These are phyloP conservation scores for Lithobates sylvaticus DNA, from an alignment of 2,797 vertebrate species.

Conservation along the genomic window DNA sequence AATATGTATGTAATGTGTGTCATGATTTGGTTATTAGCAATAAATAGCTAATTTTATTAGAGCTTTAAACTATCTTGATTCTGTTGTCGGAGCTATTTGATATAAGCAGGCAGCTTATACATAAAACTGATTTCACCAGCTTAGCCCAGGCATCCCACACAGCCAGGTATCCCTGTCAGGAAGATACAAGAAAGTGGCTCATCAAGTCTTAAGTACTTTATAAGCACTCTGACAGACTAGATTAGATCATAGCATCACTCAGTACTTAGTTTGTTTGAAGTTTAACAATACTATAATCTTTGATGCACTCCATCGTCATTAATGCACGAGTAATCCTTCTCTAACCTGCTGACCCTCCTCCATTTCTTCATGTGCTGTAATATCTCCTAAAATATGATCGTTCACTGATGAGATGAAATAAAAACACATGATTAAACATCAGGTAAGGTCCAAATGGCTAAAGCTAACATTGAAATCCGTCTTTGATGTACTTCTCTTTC, in stretches of 20 bases:
- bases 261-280: slow-evolving; percentile 15
- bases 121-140: background rate
- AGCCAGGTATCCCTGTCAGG: background rate
- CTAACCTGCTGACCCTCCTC: slow-evolving; percentile 12
- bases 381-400: slow-evolving; percentile 29
- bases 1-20: too few relatives aligned
- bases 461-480: background rate
- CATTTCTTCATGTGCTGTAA: slow-evolving; percentile 18
- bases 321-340: slow-evolving; percentile 25
- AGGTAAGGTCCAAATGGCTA: slow-evolving; percentile 10
- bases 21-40: background rate
- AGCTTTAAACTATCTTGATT: background rate
- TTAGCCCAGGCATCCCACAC: background rate
- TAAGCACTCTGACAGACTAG: slow-evolving; percentile 16
- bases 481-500: slow-evolving; percentile 17
- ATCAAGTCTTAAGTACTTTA: slow-evolving; percentile 14
- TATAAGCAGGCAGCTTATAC: background rate
- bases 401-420: slow-evolving; percentile 22
- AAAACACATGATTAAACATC: slow-evolving; percentile 5
- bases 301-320: slow-evolving; percentile 33
- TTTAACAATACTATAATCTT: slow-evolving; percentile 31
- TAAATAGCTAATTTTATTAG: background rate
- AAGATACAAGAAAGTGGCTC: slow-evolving; percentile 22
- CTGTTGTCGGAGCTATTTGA: background rate
- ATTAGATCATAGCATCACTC: slow-evolving; percentile 34